Conservation (phyloP, 2,797 vertebrate genomes). For the Phalloptychus januarius region DNA sequence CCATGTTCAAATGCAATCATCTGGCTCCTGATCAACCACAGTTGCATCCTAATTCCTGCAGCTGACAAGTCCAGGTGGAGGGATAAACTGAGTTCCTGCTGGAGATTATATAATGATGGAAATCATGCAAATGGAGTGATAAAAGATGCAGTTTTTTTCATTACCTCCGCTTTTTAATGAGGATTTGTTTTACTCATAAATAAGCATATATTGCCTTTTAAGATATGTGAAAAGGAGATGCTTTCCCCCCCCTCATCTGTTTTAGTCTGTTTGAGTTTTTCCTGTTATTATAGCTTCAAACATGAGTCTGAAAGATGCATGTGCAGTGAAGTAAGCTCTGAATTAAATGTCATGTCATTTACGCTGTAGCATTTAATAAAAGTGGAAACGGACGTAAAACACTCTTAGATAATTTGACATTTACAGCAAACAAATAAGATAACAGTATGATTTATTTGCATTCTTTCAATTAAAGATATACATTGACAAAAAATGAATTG, state of each 20-base stretch:
- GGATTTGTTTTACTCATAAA: neutral
- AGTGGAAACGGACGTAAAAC: neutral
- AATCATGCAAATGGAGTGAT: constrained; percentile 26
- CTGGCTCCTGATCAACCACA: constrained; percentile 37
- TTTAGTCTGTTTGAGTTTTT: neutral
- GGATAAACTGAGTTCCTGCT: constrained; percentile 58
- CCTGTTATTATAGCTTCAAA: constrained; percentile 26
- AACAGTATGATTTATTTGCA: neutral
- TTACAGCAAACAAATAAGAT: neutral
- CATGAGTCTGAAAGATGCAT: constrained; percentile 35
- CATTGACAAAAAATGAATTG: neutral
- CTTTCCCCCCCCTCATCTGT: neutral
- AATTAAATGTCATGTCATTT: constrained; percentile 48
- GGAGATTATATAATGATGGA: constrained; percentile 45
- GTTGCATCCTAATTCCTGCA: constrained; percentile 64
- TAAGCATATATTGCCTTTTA: neutral
- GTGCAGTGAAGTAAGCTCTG: constrained; percentile 24
- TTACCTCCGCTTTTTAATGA: neutral
- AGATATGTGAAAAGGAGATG: neutral
- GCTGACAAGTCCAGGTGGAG: constrained; percentile 71
- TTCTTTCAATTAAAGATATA: neutral
- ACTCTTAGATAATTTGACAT: constrained; percentile 3
- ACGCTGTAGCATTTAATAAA: constrained; percentile 23
- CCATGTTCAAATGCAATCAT: constrained; percentile 42
- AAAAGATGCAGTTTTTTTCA: constrained; percentile 5